Conservation (phyloP, 2,888 invertebrate genomes). For the Patella depressa region DNA sequence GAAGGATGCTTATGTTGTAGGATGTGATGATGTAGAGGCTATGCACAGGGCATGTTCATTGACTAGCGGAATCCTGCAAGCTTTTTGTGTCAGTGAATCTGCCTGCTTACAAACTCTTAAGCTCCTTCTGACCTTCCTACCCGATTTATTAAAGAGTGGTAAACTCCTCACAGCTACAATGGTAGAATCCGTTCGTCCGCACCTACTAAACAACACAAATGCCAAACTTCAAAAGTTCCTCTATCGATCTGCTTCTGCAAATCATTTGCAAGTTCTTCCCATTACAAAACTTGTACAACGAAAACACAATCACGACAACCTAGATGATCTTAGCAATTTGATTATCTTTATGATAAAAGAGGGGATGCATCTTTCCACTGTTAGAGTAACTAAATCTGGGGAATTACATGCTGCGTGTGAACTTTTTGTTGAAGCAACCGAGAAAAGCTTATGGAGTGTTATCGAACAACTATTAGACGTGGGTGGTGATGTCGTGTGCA, state of each 20-base stretch:
- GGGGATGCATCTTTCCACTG: constrained; percentile 29
- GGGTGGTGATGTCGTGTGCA: constrained; percentile 32
- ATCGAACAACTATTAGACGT: constrained; percentile 24
- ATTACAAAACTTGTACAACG: constrained; percentile 8
- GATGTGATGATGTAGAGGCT: constrained; percentile 22
- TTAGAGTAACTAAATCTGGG: constrained; percentile 28
- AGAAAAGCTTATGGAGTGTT: constrained; percentile 28
- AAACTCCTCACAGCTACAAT: not conserved
- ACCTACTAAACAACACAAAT: not conserved
- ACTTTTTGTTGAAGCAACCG: constrained; percentile 27
- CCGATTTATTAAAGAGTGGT: no score
- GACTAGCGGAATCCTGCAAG: constrained; percentile 29
- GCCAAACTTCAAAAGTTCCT: constrained; percentile 19
- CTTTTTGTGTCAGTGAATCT: constrained; percentile 18
- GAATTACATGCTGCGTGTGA: constrained; percentile 36
- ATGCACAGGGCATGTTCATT: constrained; percentile 28
- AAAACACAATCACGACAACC: not conserved
- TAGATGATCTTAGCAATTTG: constrained; percentile 14
- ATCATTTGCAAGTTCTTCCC: constrained; percentile 10
- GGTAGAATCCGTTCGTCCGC: not conserved
- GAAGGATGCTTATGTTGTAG: not conserved
- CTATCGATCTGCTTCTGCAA: constrained; percentile 14
- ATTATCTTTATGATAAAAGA: constrained; percentile 28
- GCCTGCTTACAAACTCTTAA: not conserved
- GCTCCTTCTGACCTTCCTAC: no score